Evolutionary conservation across 2,888 invertebrate species (phyloP).

Genomic region (Mythimna pallens): DNA sequence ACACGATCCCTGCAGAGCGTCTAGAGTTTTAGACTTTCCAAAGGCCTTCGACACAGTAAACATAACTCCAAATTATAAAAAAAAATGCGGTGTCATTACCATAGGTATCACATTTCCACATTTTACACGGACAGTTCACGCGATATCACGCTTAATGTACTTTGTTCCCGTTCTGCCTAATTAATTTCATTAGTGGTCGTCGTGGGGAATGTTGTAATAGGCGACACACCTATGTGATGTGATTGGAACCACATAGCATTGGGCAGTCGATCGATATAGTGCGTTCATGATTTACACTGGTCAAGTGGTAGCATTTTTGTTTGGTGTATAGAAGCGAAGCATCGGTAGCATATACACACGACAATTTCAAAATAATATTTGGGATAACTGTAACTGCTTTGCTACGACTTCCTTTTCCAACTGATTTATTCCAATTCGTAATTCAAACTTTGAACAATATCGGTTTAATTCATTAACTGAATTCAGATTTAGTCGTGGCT

Average conservation of each 20-base stretch:
- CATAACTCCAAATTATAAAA: constrained; percentile 3
- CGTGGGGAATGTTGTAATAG: constrained; percentile 70
- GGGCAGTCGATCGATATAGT: constrained; percentile 39
- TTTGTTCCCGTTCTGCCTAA: constrained; percentile 75
- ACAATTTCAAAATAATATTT: background rate
- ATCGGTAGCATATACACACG: background rate
- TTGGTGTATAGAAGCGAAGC: background rate
- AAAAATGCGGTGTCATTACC: constrained; percentile 49
- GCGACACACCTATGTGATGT: constrained; percentile 71
- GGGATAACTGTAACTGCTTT: background rate
- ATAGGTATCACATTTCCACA: constrained; percentile 55
- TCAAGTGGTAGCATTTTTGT: background rate
- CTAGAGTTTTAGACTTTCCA: constrained; percentile 35
- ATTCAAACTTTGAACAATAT: background rate
- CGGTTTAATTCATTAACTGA: constrained; percentile 2
- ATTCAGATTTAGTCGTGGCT: background rate
- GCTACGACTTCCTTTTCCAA: background rate
- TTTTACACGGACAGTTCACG: constrained; percentile 66
- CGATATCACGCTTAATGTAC: constrained; percentile 69
- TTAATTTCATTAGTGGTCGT: constrained; percentile 81
- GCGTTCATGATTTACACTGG: constrained; percentile 7
- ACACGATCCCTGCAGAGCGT: background rate
- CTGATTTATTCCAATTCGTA: background rate
- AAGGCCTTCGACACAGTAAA: constrained; percentile 32
- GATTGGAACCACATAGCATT: constrained; percentile 54